Evolutionary conservation across 1,140 invertebrate species (phyloP).

Genomic region (Ceratosolen solmsi): DNA sequence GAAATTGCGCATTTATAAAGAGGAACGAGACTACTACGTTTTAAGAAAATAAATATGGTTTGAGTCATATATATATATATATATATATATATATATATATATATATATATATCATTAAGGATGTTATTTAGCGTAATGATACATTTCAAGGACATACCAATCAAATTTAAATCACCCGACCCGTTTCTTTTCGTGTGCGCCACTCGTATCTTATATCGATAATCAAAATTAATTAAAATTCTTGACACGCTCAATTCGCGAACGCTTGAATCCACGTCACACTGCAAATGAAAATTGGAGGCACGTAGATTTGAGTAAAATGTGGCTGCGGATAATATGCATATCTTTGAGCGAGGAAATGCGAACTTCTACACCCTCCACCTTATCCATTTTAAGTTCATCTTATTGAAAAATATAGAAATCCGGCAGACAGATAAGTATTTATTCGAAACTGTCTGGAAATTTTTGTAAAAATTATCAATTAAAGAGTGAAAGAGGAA

Average conservation of each 20-base stretch:
- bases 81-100: no score
- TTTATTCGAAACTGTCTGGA: no score
- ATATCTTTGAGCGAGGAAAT: background rate
- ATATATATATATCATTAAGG: conserved; percentile 21
- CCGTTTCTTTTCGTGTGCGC: conserved; percentile 19
- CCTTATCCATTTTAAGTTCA: no score
- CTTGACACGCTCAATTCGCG: conserved; percentile 20
- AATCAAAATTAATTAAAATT: conserved; percentile 46
- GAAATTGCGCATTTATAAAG: no score
- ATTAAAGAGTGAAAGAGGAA: no score
- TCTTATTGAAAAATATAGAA: no score
- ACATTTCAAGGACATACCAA: conserved; percentile 23
- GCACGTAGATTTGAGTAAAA: background rate
- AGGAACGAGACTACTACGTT: no score
- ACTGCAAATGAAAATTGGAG: conserved; percentile 38
- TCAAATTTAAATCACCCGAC: conserved; percentile 36
- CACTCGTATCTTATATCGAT: conserved; percentile 23
- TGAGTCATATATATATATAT: no score
- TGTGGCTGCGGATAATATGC: conserved; percentile 24
- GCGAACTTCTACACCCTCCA: no score
- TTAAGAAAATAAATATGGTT: no score
- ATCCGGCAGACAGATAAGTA: no score
- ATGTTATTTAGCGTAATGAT: background rate
- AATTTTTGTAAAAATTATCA: no score
- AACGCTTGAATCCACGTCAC: background rate